Evolutionary conservation across 2,113 vertebrate species (phyloP).

Genomic region (Lepisosteus oculatus): DNA sequence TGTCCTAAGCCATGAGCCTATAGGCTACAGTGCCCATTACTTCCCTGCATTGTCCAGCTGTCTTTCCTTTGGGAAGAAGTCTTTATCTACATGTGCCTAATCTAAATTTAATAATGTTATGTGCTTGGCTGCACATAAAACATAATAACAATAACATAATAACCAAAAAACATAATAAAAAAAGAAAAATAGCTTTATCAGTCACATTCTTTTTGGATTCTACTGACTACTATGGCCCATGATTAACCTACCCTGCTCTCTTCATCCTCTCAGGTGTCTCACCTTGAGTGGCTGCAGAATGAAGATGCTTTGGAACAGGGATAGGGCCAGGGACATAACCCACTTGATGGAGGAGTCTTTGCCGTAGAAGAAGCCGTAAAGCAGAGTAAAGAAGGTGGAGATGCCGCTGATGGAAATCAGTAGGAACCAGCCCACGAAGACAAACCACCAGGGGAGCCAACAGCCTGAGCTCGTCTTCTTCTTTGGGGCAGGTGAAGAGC

Average conservation of each 20-base stretch:
- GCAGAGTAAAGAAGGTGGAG: conserved; percentile 73
- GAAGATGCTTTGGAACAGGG: conserved; percentile 79
- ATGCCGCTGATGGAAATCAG: conserved; percentile 66
- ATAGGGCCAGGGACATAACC: conserved; percentile 70
- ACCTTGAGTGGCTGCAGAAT: conserved; percentile 78
- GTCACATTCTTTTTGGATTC: too few relatives aligned
- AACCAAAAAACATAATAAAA: too few relatives aligned
- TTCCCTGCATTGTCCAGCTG: background rate
- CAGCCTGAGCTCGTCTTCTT: conserved; percentile 35
- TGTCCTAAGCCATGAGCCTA: background rate
- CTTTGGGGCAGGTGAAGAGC: conserved; percentile 31
- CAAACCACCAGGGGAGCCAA: conserved; percentile 75
- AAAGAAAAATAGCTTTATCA: too few relatives aligned
- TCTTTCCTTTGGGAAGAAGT: too few relatives aligned
- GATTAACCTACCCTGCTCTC: too few relatives aligned
- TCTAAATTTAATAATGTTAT: too few relatives aligned
- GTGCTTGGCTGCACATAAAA: too few relatives aligned
- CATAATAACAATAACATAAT: too few relatives aligned
- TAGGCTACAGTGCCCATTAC: background rate
- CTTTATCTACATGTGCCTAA: too few relatives aligned
- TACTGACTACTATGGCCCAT: background rate
- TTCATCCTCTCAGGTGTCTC: background rate
- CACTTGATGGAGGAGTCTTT: conserved; percentile 67
- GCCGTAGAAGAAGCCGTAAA: conserved; percentile 73
- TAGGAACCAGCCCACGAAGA: conserved; percentile 72